Evolutionary conservation across 1,140 invertebrate species (phyloP), one percentile per base, ranked within the genome.

Genomic region (Ceratina japonica): DNA sequence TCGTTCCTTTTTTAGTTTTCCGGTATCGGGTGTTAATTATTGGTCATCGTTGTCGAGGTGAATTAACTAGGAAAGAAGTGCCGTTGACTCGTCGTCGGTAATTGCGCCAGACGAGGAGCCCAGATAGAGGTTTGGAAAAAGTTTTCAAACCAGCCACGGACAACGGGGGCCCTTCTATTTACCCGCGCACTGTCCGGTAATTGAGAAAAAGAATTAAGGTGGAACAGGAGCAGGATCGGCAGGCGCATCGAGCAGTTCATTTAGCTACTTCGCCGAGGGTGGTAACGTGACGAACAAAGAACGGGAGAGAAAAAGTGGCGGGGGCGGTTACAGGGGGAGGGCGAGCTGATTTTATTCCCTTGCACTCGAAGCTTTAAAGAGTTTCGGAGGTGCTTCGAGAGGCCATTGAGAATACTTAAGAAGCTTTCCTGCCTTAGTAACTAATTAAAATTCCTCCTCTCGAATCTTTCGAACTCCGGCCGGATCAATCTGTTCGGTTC

Each of bases 351-450:
- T 70, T 37, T 63, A 56, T 78, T 78, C 75, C 75, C 69, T 64
- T 20, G 59, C 69, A 63, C 51, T 72, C 10, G 75, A 64, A 64
- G 75, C 59, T 72, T 64, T 78, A 72, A 78, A 78, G 69, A 72
- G 68, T 72, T 78, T 72, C 68, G 69, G 54, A 78, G 69, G 59
- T 78, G 69, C 51, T 78, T 78, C 69, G 69, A 64, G 69, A 64
- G 75, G 75, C 75, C 54, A 72, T 78, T 63, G 69, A 78, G 75
- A 72, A 78, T 78, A 68, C 75, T 63, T 78, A 78, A 72, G 75
- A 78, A 78, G 75, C 68, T 72, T 72, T 56, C 51, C 49, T 10
- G 31, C 58, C 75, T 72, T 72, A 13, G 49, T 54, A 78, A 56
- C 69, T 78, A 78, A 72, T 78, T 72, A 78, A 72, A 78, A 78